Percentiles rank a stretch among this genome's conserved stretches.
Conservation (phyloP, 2,888 invertebrate species). For the Mesochorus sp. region DNA sequence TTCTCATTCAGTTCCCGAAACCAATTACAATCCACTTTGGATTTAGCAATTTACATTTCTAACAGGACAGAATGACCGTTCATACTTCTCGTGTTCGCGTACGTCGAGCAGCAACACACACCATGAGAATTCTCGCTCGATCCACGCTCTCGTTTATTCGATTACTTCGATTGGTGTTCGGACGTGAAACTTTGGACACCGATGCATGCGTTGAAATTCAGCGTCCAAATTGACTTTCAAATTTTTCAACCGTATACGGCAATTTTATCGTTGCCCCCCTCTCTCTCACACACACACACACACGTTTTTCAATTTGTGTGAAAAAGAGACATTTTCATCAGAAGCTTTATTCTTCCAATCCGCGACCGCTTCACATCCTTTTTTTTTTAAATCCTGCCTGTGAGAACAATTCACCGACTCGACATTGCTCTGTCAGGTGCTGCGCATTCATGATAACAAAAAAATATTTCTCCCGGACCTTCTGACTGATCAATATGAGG, state of each 20-base stretch:
- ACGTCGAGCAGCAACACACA: background rate
- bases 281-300: background rate
- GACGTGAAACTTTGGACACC: conserved; percentile 48
- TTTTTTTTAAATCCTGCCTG: background rate
- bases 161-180: conserved; percentile 52
- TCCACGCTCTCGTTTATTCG: conserved; percentile 41
- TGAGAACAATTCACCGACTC: conserved; percentile 34
- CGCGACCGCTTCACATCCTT: background rate
- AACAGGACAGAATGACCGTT: conserved; percentile 27
- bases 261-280: conserved; percentile 12
- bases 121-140: conserved; percentile 21
- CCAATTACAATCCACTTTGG: conserved; percentile 55
- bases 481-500: conserved; percentile 15
- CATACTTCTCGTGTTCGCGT: conserved; percentile 15
- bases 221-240: conserved; percentile 55
- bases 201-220: conserved; percentile 48
- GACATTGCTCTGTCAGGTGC: conserved; percentile 10
- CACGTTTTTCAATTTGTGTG: background rate
- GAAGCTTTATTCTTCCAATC: conserved; percentile 16
- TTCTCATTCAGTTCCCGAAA: conserved; percentile 32
- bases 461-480: background rate
- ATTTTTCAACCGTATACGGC: conserved; percentile 48
- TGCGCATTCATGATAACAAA: conserved; percentile 20
- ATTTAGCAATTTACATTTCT: conserved; percentile 52
- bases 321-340: conserved; percentile 34